phyloP scores from a whole-genome alignment of 2,888 invertebrate species.

The Creontiades dilutus region DNA sequence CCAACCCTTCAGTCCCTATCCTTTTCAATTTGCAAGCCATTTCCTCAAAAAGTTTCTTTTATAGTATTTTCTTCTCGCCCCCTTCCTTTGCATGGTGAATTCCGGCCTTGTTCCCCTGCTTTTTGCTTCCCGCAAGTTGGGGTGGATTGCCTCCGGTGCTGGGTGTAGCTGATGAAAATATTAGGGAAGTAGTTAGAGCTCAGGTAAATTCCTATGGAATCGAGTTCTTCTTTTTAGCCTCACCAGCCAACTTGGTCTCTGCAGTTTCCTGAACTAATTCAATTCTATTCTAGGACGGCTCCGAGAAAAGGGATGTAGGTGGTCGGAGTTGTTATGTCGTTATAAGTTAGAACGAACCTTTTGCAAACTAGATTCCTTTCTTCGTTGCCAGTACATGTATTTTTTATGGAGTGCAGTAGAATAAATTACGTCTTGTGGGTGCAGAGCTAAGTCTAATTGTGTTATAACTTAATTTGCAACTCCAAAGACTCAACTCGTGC shows the following conservation, averaged over 20 bases:
- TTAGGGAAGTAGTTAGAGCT: constrained; percentile 62
- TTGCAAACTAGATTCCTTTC: constrained; percentile 27
- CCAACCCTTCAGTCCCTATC: constrained; percentile 40
- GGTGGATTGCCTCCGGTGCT: constrained; percentile 30
- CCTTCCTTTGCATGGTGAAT: neutral
- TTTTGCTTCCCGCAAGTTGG: neutral
- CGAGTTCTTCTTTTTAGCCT: constrained; percentile 37
- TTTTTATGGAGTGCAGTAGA: neutral
- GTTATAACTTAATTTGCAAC: too few relatives aligned
- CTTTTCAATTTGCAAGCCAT: constrained; percentile 63
- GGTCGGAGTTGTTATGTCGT: constrained; percentile 33
- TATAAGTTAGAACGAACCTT: constrained; percentile 34
- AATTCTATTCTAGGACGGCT: neutral
- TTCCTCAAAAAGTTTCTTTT: constrained; percentile 59
- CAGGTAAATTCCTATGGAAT: constrained; percentile 44
- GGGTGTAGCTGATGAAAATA: constrained; percentile 59
- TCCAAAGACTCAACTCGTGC: too few relatives aligned
- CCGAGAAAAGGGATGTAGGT: neutral
- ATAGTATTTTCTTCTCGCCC: constrained; percentile 37
- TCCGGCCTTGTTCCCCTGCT: neutral
- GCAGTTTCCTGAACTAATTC: constrained; percentile 40
- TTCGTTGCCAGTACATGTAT: neutral
- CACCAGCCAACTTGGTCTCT: constrained; percentile 1
- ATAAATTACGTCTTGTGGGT: neutral
- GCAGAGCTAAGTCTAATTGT: neutral